A percentile compares a stretch with the other conserved stretches of the same genome.
These are phyloP conservation scores for Taenioides sp. DNA, from an alignment of 2,797 vertebrate species.

Conservation along the genomic window DNA sequence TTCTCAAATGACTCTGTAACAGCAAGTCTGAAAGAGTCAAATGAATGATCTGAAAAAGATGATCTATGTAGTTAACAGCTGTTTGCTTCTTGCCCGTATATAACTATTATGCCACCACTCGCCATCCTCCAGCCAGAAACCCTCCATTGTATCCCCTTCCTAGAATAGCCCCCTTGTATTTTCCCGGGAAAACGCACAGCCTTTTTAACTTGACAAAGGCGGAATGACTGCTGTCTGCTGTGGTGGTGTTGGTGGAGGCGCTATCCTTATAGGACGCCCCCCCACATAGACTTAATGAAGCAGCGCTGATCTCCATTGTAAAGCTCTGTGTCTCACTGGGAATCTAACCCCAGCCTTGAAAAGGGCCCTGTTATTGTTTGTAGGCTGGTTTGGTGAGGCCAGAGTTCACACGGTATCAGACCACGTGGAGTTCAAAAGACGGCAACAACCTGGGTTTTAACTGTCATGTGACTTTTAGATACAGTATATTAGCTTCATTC, in stretches of 20 bases:
- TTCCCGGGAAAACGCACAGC: slow-evolving; percentile 70
- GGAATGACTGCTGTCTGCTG: slow-evolving; percentile 42
- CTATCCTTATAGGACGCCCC: slow-evolving; percentile 20
- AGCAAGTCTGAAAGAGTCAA: slow-evolving; percentile 29
- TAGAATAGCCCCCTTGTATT: slow-evolving; percentile 60
- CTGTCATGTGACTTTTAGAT: neutral
- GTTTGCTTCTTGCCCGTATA: slow-evolving; percentile 16
- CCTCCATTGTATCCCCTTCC: slow-evolving; percentile 51
- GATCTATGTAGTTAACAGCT: slow-evolving; percentile 39
- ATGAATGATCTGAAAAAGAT: slow-evolving; percentile 34
- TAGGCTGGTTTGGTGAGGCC: slow-evolving; percentile 48
- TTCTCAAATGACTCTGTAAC: slow-evolving; percentile 12
- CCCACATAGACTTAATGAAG: slow-evolving; percentile 74
- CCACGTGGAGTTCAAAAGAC: slow-evolving; percentile 46
- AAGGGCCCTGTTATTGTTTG: slow-evolving; percentile 50
- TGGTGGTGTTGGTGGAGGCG: slow-evolving; percentile 36
- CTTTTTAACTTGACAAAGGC: slow-evolving; percentile 37
- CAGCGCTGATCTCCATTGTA: slow-evolving; percentile 75
- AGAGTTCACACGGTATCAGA: slow-evolving; percentile 50
- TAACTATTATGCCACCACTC: slow-evolving; percentile 43
- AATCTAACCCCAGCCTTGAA: slow-evolving; percentile 63
- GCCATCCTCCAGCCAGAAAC: slow-evolving; percentile 50
- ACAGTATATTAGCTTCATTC: neutral
- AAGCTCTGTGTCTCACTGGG: slow-evolving; percentile 66
- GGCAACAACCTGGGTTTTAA: slow-evolving; percentile 37